A percentile compares a stretch with the other conserved stretches of the same genome.
Conservation (phyloP, 23 tunicate genomes). For the Trididemnum nubilum region DNA sequence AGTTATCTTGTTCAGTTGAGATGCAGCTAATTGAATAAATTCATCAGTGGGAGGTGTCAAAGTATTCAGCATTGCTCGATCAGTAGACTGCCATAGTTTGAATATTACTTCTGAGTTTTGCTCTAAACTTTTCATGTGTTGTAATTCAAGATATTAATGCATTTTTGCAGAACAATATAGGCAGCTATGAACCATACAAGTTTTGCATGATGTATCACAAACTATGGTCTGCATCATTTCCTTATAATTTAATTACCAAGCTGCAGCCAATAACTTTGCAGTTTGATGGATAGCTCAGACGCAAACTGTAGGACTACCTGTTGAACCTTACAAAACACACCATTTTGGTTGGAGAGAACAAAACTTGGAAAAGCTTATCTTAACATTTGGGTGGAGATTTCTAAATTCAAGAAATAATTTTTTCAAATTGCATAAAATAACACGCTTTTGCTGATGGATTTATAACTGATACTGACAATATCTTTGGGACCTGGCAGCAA, state of each 20-base stretch:
- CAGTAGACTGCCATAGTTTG: slow-evolving; percentile 40
- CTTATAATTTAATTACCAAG: background rate
- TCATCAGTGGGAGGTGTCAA: slow-evolving; percentile 23
- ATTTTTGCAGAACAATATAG: slow-evolving; percentile 8
- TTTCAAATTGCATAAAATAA: slow-evolving; percentile 33
- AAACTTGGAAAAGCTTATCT: slow-evolving; percentile 15
- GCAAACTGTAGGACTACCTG: slow-evolving; percentile 34
- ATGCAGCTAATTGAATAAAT: slow-evolving; percentile 1
- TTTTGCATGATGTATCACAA: slow-evolving; percentile 12
- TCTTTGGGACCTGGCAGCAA: slow-evolving; percentile 37
- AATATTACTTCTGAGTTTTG: slow-evolving; percentile 6
- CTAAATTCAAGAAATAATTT: slow-evolving; percentile 7
- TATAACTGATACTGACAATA: background rate
- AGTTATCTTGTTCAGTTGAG: slow-evolving; percentile 8
- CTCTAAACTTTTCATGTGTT: slow-evolving; percentile 5
- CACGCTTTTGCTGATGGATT: slow-evolving; percentile 19
- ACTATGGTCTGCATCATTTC: slow-evolving; percentile 3
- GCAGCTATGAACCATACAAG: too few relatives aligned
- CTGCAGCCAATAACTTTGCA: background rate
- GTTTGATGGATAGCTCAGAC: slow-evolving; percentile 14
- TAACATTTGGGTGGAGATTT: slow-evolving; percentile 2
- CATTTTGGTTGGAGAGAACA: slow-evolving; percentile 10
- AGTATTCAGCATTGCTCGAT: slow-evolving; percentile 14
- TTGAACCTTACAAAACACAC: slow-evolving; percentile 6
- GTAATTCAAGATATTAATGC: background rate